Evolutionary conservation across 2,113 vertebrate genomes (phyloP), one percentile per base, ranked within the genome.

Genomic region (Prochilodus magdalenae): DNA sequence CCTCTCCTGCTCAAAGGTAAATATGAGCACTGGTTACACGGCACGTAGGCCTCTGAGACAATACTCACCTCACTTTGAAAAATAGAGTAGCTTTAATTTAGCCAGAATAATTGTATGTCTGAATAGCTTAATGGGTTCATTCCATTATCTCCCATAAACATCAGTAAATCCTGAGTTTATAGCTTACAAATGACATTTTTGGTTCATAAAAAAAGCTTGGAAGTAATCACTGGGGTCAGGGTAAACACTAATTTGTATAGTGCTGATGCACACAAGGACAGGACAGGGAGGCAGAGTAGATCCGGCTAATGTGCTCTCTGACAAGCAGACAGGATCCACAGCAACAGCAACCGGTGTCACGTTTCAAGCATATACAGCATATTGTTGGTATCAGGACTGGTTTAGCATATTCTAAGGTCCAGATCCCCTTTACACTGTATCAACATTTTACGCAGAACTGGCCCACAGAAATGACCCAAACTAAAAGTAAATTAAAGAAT

Each of bases 1-100:
- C 80, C 72, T 44, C 63, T 81, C 16, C 73, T 59, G 62, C 4
- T 47, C 49, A 75, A 69, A 81, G 74, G 80, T 75, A 55, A 82
- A 59, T 59, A 24, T 12, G 55, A 59, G 30, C 26, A 75, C 60
- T 27, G 62, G 79, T 51, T 24, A 29, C 1, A 11, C 51, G 57
- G 80, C 80, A 82, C 73, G 63, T 75, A 82, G 72, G 73, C 73
- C 27, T 30, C 49, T 66, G 62, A 29, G 18, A 59, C 7, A 36
- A 40, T 29, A 44, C 4, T 26, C 22, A 12, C 7, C 66, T 81
- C 16, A 49, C 20, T 65, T 12, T 47, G 29, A 16, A 70, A 59
- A 57, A 55, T 53, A 49, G 24, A n/a, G 26, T 69, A 27, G n/a
- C 12, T n/a, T 51, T 65, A 47, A 26, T 65, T 36, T 36, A 57